These are phyloP conservation scores for Euborellia annulipes DNA, from an alignment of 1,140 invertebrate species.

Conservation along the genomic window DNA sequence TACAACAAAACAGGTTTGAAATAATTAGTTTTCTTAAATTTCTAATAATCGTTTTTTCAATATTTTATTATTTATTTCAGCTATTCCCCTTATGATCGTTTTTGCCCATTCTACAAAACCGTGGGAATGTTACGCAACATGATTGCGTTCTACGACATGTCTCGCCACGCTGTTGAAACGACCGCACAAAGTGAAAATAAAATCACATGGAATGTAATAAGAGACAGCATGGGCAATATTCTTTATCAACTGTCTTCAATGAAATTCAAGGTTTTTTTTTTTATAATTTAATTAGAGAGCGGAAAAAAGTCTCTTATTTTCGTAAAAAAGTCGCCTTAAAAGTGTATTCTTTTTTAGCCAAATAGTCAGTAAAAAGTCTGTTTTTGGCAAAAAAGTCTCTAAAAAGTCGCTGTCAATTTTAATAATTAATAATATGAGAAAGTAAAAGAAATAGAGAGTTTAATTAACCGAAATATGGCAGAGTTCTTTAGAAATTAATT, in stretches of 20 bases:
- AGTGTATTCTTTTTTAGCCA: too few species aligned
- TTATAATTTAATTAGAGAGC: too few species aligned
- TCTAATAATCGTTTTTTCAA: not conserved
- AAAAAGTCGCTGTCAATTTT: too few species aligned
- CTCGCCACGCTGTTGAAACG: slow-evolving; percentile 90
- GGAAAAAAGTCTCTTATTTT: too few species aligned
- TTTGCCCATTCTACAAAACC: slow-evolving; percentile 99
- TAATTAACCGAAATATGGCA: too few species aligned
- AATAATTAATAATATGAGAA: too few species aligned
- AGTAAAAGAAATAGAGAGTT: too few species aligned
- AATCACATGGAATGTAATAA: slow-evolving; percentile 95
- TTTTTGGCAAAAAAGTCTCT: too few species aligned
- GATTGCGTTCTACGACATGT: slow-evolving; percentile 96
- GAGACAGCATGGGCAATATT: slow-evolving; percentile 90
- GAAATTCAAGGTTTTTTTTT: slow-evolving; percentile 99
- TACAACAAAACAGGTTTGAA: slow-evolving; percentile 86
- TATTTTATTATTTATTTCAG: slow-evolving; percentile 31
- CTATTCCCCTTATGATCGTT: slow-evolving; percentile 92
- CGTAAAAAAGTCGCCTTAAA: too few species aligned
- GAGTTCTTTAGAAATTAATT: too few species aligned
- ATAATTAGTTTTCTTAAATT: not conserved
- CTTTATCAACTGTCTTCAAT: slow-evolving; percentile 96
- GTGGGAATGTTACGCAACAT: slow-evolving; percentile 98
- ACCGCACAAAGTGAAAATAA: slow-evolving; percentile 98
- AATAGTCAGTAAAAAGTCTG: too few species aligned